Conservation (phyloP, 2,797 vertebrate genomes). For the Pangasius sanitwongsei region DNA sequence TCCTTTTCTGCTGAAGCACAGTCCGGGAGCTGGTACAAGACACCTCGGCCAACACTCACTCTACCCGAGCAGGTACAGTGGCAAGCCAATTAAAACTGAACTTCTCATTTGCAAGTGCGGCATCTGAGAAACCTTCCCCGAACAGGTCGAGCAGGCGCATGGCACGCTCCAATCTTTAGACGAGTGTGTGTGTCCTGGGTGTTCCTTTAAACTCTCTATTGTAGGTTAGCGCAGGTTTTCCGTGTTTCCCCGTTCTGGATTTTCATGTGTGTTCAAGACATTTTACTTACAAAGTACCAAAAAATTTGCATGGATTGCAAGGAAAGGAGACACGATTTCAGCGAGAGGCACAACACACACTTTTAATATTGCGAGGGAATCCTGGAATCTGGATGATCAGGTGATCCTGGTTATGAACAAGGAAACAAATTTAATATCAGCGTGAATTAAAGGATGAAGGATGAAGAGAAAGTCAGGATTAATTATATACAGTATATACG, state of each 20-base stretch:
- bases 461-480: too few relatives aligned
- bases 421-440: not conserved
- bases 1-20: slow-evolving; percentile 5
- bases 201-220: slow-evolving; percentile 43
- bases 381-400: not conserved
- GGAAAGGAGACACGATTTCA: slow-evolving; percentile 26
- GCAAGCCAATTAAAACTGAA: slow-evolving; percentile 21
- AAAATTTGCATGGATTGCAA: slow-evolving; percentile 41
- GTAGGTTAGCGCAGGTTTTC: slow-evolving; percentile 31
- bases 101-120: slow-evolving; percentile 51
- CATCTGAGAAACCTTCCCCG: slow-evolving; percentile 34
- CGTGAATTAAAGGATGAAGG: not conserved
- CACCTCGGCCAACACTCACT: not conserved
- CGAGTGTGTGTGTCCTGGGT: not conserved
- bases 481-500: not conserved
- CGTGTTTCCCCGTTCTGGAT: slow-evolving; percentile 43
- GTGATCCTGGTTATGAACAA: not conserved
- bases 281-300: slow-evolving; percentile 59
- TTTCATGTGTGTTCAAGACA: slow-evolving; percentile 46
- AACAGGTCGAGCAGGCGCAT: slow-evolving; percentile 50
- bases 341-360: not conserved
- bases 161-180: slow-evolving; percentile 18
- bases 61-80: slow-evolving; percentile 15
- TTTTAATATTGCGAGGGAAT: slow-evolving; percentile 18
- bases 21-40: not conserved